Conservation (phyloP, 2,797 vertebrate genomes). For the Muscicapa striata region DNA sequence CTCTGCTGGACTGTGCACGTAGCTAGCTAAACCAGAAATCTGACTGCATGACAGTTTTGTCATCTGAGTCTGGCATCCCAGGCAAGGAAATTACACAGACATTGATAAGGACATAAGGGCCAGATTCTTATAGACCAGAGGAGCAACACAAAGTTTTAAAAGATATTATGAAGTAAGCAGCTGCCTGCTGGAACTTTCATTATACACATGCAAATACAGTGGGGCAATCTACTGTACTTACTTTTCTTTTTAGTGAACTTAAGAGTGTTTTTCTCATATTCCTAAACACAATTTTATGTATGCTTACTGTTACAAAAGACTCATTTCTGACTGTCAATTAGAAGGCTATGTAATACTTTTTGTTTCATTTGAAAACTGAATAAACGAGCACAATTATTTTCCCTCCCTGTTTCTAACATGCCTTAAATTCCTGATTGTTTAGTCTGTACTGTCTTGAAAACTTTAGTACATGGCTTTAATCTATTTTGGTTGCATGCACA, state of each 20-base stretch:
- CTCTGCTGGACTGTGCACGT: neutral
- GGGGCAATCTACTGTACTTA: neutral
- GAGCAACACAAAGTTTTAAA: neutral
- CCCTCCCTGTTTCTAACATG: conserved; percentile 35
- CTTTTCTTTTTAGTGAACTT: neutral
- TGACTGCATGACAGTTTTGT: neutral
- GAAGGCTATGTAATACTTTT: conserved; percentile 27
- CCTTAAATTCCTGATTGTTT: conserved; percentile 52
- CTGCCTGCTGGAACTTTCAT: neutral
- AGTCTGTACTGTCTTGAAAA: conserved; percentile 13
- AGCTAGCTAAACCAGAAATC: neutral
- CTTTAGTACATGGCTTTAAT: conserved; percentile 30
- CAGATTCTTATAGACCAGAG: neutral
- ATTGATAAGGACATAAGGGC: neutral
- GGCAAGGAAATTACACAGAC: neutral
- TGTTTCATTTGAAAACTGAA: conserved; percentile 43
- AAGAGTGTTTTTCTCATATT: conserved; percentile 15
- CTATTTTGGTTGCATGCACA: conserved; percentile 41
- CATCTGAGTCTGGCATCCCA: neutral
- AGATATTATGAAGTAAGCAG: neutral
- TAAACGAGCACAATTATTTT: conserved; percentile 63
- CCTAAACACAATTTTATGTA: neutral
- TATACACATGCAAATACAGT: conserved; percentile 13
- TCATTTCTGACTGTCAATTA: conserved; percentile 26
- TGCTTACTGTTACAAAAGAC: conserved; percentile 6